Base-by-base conservation (phyloP, 2,888 invertebrate species). In the Pollenia labialis region DNA sequence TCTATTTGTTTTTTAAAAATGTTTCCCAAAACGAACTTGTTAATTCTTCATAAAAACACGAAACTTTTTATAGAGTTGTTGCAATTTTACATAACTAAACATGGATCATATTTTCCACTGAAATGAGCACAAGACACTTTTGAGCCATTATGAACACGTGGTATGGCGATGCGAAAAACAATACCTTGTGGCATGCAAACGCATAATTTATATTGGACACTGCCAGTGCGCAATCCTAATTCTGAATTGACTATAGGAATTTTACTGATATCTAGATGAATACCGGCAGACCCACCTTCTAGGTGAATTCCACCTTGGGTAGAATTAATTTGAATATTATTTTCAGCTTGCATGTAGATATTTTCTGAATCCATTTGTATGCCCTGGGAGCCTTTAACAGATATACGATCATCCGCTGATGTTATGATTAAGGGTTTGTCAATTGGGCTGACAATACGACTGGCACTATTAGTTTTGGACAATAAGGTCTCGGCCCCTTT, bases 181-280 rank as follows among this genome's bases (percentile, higher is more conserved):
- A 96, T 96, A 0, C 98, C 98, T 88, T 96, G 96, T 0, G 98
- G 98, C 97, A 97, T 97, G 90, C 98, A 98, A 0, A 98, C 96
- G 89, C 98, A 98, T 0, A 98, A 95, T 92, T 98, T 98, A 90
- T 96, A 98, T 91, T 98, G 97, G 0, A 95, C 93, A 82, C 93
- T 93, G 2, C 92, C 92, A 90, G 91, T 94, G 91, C 89, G 94
- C 44, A 87, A 93, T 87, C 91, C 94, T 88, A 44, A 91, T 81
- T 94, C 93, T 4, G 94, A 94, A 10, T 92, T 93, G 1, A 95
- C 96, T 66, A 96, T 95, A 0, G 97, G 97, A 16, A 97, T 94
- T 87, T 95, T 95, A 60, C 96, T 95, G 0, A 96, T 95, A 90
- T 97, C 96, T 0, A 98, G 93, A 74, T 94, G 95, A 0, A 97